Evolutionary conservation across 2,888 invertebrate genomes (phyloP).

Genomic region (Cheilosia pagana): DNA sequence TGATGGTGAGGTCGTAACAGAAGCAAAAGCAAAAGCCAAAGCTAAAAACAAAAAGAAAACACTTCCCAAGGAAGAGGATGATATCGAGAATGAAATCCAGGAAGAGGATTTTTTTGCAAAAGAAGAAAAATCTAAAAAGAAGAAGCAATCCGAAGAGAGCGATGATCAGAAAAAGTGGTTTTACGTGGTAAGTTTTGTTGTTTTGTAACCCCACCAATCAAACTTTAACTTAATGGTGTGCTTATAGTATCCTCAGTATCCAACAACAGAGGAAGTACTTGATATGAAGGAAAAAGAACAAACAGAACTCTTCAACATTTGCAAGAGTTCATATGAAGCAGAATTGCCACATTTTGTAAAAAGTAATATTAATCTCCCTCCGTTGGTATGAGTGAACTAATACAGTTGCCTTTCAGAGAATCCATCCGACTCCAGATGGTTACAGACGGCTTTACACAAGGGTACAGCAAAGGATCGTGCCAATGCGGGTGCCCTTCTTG

Average conservation of each 20-base stretch:
- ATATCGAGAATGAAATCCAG: slow-evolving; percentile 35
- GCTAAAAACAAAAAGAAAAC: slow-evolving; percentile 64
- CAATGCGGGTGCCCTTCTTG: slow-evolving; percentile 82
- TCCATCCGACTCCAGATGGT: slow-evolving; percentile 82
- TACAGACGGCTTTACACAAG: slow-evolving; percentile 83
- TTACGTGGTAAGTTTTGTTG: slow-evolving; percentile 78
- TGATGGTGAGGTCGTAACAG: slow-evolving; percentile 76
- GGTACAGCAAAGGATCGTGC: slow-evolving; percentile 83
- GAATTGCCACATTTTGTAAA: slow-evolving; percentile 79
- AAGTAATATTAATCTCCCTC: slow-evolving; percentile 76
- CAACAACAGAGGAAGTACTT: slow-evolving; percentile 79
- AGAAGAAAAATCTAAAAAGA: slow-evolving; percentile 73
- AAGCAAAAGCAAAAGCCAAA: slow-evolving; percentile 66
- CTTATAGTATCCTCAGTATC: slow-evolving; percentile 79
- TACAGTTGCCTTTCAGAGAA: slow-evolving; percentile 78
- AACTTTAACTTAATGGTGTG: background rate
- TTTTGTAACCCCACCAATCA: background rate
- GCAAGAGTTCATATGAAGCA: slow-evolving; percentile 80
- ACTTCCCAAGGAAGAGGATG: slow-evolving; percentile 44
- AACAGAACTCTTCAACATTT: slow-evolving; percentile 80
- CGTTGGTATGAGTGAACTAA: background rate
- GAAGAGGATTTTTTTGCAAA: slow-evolving; percentile 77
- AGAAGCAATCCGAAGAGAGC: slow-evolving; percentile 75
- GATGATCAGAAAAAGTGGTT: slow-evolving; percentile 81
- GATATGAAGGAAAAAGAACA: slow-evolving; percentile 83